Evolutionary conservation across 1,140 invertebrate species (phyloP), one percentile per base, ranked within the genome.

Genomic region (Pseudomyrmex gracilis): DNA sequence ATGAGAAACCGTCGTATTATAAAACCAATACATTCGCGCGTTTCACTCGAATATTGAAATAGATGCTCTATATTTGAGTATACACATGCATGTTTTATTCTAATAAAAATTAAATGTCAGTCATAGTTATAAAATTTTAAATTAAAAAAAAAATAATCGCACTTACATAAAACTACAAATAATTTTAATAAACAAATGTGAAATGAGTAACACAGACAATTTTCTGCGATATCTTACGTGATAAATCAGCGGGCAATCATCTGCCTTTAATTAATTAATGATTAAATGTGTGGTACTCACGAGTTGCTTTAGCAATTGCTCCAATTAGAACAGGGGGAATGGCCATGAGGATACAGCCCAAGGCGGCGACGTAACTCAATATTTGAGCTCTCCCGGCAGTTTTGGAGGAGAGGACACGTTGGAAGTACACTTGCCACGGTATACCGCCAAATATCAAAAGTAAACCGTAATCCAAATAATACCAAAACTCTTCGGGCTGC

Each of bases 401-500:
- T 95, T 98, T 99, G 86, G 98, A 98, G 53, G 98, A 99, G 71
- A 99, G 94, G 0, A 99, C 99, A 58, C 99, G 95, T 95, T 99
- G 99, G 94, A 99, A 99, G 92, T 99, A 99, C 3, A 99, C 98
- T 97, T 98, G 95, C 99, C 99, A 99, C 0, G 99, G 99, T 89
- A 99, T 99, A 34, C 99, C 99, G 9, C 99, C 99, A 90, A 99
- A 99, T 60, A 99, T 95, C 9, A 99, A 95, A 64, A 99, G 95
- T 71, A 99, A 94, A 24, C 97, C 98, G 85, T 98, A 97, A 94
- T 99, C 99, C 22, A 98, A 91, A 93, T 99, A 99, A 68, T 95
- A 96, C 92, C 97, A 98, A 58, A 97, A 96, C 78, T 98, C 96
- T 7, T 96, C 93, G 0, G 96, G 93, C 9, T 97, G 95, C 4